These are phyloP conservation scores for Mesoclemmys tuberculata DNA, from an alignment of 2,113 vertebrate genomes.

Conservation along the genomic window DNA sequence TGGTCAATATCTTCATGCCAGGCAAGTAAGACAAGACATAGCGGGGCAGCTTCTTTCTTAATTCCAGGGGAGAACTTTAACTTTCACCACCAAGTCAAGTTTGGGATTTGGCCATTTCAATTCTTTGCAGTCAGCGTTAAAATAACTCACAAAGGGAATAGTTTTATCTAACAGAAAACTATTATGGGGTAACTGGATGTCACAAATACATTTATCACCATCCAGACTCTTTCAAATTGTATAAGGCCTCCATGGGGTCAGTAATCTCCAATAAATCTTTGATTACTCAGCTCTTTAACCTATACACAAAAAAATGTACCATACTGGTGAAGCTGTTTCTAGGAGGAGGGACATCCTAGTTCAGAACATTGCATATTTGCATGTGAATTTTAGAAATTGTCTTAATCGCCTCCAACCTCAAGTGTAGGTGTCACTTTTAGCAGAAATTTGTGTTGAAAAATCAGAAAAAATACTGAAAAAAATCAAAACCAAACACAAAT, in stretches of 20 bases:
- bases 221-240: not conserved
- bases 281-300: not conserved
- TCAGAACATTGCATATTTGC: not conserved
- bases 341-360: not conserved
- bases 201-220: not conserved
- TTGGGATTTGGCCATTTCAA: not conserved
- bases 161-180: not conserved
- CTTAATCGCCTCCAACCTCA: not conserved
- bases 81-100: not conserved
- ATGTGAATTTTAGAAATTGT: not conserved
- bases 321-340: not conserved
- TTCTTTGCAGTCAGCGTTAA: not conserved
- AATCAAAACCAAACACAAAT: not conserved
- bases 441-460: not conserved
- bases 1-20: not conserved
- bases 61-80: not conserved
- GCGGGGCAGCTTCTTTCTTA: not conserved
- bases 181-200: not conserved
- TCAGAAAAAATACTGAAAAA: not conserved
- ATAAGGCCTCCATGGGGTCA: not conserved
- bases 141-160: not conserved
- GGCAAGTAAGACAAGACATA: not conserved
- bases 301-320: not conserved
- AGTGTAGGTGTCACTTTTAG: not conserved
- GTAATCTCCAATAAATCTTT: not conserved